Evolutionary conservation across 53 echinoderm and acorn worm genomes (phyloP).

Genomic region (Paracentrotus lividus): DNA sequence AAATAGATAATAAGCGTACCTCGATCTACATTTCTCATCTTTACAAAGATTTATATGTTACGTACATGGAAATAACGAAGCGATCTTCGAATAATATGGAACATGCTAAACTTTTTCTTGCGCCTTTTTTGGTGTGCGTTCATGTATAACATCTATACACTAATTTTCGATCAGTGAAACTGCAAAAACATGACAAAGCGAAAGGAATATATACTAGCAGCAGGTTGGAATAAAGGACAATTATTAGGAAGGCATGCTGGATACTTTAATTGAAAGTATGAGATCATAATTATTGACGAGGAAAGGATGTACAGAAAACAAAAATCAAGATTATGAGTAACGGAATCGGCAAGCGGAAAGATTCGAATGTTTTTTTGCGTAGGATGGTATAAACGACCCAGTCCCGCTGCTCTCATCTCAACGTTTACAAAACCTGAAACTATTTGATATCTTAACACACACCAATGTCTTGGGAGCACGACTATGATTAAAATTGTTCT

Average conservation of each 20-base stretch:
- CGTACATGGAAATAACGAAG: not conserved
- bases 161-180: not conserved
- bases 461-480: not conserved
- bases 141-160: not conserved
- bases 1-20: too few relatives aligned
- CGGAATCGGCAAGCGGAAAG: not conserved
- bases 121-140: not conserved
- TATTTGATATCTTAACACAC: not conserved
- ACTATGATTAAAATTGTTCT: not conserved
- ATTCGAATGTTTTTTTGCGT: not conserved
- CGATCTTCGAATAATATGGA: not conserved
- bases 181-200: not conserved
- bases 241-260: not conserved
- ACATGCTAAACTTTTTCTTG: not conserved
- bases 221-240: not conserved
- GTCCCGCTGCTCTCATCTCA: constrained; percentile 19
- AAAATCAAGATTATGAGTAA: not conserved
- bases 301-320: too few relatives aligned
- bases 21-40: not conserved
- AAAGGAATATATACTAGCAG: not conserved
- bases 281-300: not conserved
- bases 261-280: not conserved
- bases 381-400: not conserved
- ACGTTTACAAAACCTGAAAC: not conserved
- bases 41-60: not conserved